phyloP scores from a whole-genome alignment of 2,113 vertebrate species.

The Todiramphus chloris region DNA sequence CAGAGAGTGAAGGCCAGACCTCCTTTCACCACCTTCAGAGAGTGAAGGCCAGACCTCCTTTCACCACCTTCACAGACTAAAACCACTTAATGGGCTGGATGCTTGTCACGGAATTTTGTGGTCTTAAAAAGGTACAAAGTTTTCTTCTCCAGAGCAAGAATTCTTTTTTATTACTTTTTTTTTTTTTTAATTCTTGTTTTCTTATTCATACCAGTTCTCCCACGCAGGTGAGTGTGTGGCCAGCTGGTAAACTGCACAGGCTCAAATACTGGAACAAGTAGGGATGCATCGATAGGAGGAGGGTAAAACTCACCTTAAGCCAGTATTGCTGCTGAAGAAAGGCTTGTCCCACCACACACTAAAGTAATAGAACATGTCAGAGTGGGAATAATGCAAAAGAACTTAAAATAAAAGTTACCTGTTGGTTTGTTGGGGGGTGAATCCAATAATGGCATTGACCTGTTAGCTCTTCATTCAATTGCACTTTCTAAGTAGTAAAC shows the following conservation, averaged over 20 bases:
- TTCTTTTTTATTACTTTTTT: too few relatives aligned
- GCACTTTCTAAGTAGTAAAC: background rate
- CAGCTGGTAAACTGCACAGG: too few relatives aligned
- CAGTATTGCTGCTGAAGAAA: background rate
- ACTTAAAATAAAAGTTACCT: background rate
- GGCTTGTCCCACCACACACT: rapidly evolving
- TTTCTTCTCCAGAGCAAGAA: background rate
- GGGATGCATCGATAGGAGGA: background rate
- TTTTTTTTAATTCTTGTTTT: background rate
- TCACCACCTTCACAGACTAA: background rate
- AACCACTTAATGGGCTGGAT: background rate
- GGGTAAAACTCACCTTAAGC: background rate
- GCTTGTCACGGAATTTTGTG: background rate
- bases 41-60: background rate
- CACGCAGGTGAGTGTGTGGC: background rate
- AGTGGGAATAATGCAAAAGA: background rate
- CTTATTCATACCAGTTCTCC: background rate
- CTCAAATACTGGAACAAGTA: background rate
- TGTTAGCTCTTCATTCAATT: too few relatives aligned
- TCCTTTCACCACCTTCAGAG: background rate
- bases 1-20: background rate
- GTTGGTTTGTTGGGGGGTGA: background rate
- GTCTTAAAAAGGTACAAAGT: background rate
- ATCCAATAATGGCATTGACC: background rate
- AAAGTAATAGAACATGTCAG: background rate